These are phyloP conservation scores for Neosilurus mollespiculum DNA, from an alignment of 2,797 vertebrate species.

Conservation along the genomic window DNA sequence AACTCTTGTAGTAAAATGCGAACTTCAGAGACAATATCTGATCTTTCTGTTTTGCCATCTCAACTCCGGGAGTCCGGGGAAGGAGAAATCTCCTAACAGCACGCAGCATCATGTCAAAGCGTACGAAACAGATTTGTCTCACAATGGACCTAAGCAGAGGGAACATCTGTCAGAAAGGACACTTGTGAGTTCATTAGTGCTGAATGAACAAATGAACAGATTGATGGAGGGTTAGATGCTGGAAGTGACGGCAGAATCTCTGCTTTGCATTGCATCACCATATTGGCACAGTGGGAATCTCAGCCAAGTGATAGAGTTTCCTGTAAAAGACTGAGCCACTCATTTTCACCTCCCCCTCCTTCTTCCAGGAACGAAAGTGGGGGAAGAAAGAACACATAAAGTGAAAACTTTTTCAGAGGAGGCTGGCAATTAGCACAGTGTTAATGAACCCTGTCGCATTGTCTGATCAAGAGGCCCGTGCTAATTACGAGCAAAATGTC, in stretches of 20 bases:
- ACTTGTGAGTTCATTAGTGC: conserved; percentile 33
- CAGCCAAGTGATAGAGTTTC: conserved; percentile 41
- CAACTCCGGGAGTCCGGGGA: conserved; percentile 10
- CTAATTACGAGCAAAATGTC: conserved; percentile 79
- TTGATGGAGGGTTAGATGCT: conserved; percentile 36
- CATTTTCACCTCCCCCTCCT: conserved; percentile 52
- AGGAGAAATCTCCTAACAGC: background rate
- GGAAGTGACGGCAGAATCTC: conserved; percentile 33
- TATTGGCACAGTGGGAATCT: conserved; percentile 49
- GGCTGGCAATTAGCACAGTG: conserved; percentile 74
- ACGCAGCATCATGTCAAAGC: background rate
- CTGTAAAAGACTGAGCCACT: conserved; percentile 51
- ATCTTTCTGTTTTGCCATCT: conserved; percentile 11
- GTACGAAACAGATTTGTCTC: conserved; percentile 22
- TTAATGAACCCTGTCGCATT: conserved; percentile 82
- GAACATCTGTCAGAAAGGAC: conserved; percentile 29
- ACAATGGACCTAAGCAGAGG: conserved; percentile 16
- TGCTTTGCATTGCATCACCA: conserved; percentile 41
- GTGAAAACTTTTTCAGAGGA: conserved; percentile 70
- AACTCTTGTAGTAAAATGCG: background rate
- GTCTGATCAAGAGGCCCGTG: conserved; percentile 79
- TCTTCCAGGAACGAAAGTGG: conserved; percentile 30
- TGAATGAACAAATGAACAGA: conserved; percentile 41
- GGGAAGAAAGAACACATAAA: conserved; percentile 43
- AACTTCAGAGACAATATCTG: background rate